A percentile compares a stretch with the other conserved stretches of the same genome.
Conservation (phyloP, 2,113 vertebrate species). For the Benitochromis conjunctus region DNA sequence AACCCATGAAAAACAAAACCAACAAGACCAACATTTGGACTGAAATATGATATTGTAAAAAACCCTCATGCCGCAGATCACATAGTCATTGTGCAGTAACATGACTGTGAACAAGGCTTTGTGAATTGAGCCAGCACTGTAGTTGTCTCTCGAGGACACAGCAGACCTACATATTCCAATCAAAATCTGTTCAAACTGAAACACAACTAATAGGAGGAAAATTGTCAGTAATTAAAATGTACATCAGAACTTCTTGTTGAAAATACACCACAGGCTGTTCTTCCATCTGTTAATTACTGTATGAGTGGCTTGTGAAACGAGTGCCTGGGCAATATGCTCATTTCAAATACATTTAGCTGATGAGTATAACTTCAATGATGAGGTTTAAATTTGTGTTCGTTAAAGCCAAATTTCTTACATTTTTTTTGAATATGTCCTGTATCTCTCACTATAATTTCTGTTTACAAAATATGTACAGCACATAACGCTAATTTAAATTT, state of each 20-base stretch:
- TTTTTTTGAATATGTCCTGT: background rate
- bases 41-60: background rate
- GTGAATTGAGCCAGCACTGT: background rate
- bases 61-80: background rate
- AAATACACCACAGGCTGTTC: constrained; percentile 52
- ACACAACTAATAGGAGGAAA: constrained; percentile 31
- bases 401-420: background rate
- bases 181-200: constrained; percentile 25
- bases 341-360: constrained; percentile 35
- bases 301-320: constrained; percentile 42
- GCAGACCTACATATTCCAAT: constrained; percentile 34
- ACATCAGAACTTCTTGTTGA: constrained; percentile 46
- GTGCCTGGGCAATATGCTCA: constrained; percentile 5
- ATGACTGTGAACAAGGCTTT: background rate
- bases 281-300: constrained; percentile 64
- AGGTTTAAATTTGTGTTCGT: constrained; percentile 7
- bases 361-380: constrained; percentile 21
- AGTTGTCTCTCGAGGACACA: constrained; percentile 20
- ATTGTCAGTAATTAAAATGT: constrained; percentile 62
- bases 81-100: background rate
- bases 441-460: background rate
- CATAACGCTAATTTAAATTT: background rate
- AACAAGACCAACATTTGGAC: background rate
- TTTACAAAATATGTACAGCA: background rate
- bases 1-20: background rate